Base-by-base conservation (phyloP, 2,113 vertebrate genomes). In the Phainopepla nitens region DNA sequence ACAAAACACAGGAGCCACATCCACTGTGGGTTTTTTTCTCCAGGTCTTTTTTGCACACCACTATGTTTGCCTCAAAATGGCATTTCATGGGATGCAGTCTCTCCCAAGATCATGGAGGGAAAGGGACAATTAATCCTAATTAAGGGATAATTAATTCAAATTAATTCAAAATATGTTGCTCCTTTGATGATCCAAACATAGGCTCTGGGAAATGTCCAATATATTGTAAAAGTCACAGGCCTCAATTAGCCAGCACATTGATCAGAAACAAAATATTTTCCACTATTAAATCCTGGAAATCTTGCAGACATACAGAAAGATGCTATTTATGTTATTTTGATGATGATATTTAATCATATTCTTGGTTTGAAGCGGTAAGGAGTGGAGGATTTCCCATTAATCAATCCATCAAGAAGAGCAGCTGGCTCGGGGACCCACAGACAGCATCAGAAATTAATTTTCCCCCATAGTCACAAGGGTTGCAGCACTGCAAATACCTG, bases 181-280 rank as follows among this genome's bases (percentile, higher is more conserved):
- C 0, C 12, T 47, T 49, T 72, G 41, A 41, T 11, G 13, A n/a
- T 50, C 6, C 47, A 62, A 33, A 56, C 2, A 20, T 0, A 17
- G 27, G 8, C 2, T 69, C 27, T 70, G 71, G 29, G 42, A 78
- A 91, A 29, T n/a, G 11, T 25, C 15, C 10, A 23, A 17, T 12
- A 10, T 7, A 13, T 9, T 51, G 35, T 18, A 65, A 72, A 61
- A 39, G 4, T 23, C 61, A 66, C 4, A 73, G 10, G 10, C 14
- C 15, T 77, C 21, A 33, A 16, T 10, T 3, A 73, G 5, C 2
- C 29, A 28, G 19, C 45, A 35, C 6, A 39, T 39, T 15, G 31
- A 77, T 45, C 10, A 79, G 33, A 82, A 93, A 77, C 2, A 73
- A 64, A 81, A 50, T 49, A 24, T 16, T 56, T 13, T 28, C 3